These are phyloP conservation scores for Harlomillsia oculata DNA, from an alignment of 1,140 invertebrate species.

Conservation along the genomic window DNA sequence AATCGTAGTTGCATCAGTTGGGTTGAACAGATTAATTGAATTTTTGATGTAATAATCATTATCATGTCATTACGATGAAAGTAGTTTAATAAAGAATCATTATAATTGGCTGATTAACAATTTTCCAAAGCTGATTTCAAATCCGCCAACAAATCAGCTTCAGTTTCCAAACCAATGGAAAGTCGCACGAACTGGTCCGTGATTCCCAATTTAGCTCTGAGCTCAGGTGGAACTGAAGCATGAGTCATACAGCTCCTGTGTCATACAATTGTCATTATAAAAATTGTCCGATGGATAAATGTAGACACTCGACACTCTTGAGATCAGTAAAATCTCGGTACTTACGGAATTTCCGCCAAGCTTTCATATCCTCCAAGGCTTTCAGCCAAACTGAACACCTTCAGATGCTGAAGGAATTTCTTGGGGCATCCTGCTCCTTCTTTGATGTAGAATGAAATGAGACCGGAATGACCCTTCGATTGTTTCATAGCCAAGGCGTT, in stretches of 20 bases:
- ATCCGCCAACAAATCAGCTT: constrained; percentile 75
- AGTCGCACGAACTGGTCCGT: constrained; percentile 75
- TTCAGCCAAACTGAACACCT: neutral
- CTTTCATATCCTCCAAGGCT: constrained; percentile 5
- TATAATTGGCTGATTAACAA: constrained; percentile 8
- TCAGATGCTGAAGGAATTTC: constrained; percentile 54
- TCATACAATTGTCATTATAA: neutral
- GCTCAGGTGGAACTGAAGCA: neutral
- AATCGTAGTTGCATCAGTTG: no score
- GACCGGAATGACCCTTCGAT: constrained; percentile 77
- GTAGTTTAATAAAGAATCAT: no score
- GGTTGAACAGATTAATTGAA: no score
- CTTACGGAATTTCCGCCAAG: constrained; percentile 9
- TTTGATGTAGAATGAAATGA: constrained; percentile 79
- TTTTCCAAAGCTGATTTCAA: constrained; percentile 59
- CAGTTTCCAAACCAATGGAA: constrained; percentile 83
- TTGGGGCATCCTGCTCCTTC: constrained; percentile 62
- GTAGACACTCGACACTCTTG: neutral
- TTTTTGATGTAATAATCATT: no score
- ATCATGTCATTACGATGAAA: no score
- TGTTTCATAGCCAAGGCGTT: constrained; percentile 72
- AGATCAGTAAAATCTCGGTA: neutral
- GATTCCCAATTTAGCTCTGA: constrained; percentile 51
- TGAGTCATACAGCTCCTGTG: constrained; percentile 16
- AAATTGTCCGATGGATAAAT: neutral